These are phyloP conservation scores for Drosophila colorata DNA, from an alignment of 2,888 invertebrate species.

Conservation along the genomic window DNA sequence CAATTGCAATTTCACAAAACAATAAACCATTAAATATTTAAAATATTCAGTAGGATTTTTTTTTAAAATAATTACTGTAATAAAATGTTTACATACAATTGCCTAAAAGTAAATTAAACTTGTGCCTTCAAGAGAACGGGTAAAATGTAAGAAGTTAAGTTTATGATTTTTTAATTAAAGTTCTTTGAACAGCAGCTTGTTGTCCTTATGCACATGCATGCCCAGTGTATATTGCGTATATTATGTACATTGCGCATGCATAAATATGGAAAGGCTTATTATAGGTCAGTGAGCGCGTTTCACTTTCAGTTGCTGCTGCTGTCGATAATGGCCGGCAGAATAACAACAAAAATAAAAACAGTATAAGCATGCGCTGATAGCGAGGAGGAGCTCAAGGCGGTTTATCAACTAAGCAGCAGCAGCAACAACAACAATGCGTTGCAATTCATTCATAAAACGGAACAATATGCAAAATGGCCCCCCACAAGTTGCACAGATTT, in stretches of 20 bases:
- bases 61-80: no score
- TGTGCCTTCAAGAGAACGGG: background rate
- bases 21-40: no score
- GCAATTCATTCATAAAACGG: conserved; percentile 70
- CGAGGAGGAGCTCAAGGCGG: conserved; percentile 57
- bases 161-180: background rate
- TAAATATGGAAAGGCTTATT: conserved; percentile 68
- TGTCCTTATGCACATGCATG: background rate
- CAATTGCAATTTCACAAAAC: no score
- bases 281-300: conserved; percentile 77
- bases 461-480: conserved; percentile 41
- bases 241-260: conserved; percentile 20
- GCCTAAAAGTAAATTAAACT: no score
- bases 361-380: conserved; percentile 32
- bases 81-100: no score
- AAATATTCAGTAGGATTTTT: no score
- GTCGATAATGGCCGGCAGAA: conserved; percentile 41
- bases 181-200: background rate
- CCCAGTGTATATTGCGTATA: background rate
- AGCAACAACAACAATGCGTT: conserved; percentile 28
- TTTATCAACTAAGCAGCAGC: conserved; percentile 63
- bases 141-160: background rate
- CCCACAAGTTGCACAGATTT: conserved; percentile 19
- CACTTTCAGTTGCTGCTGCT: conserved; percentile 62
- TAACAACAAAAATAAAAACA: conserved; percentile 42